Conservation (phyloP, 1,140 invertebrate genomes). For the Portunus trituberculatus region DNA sequence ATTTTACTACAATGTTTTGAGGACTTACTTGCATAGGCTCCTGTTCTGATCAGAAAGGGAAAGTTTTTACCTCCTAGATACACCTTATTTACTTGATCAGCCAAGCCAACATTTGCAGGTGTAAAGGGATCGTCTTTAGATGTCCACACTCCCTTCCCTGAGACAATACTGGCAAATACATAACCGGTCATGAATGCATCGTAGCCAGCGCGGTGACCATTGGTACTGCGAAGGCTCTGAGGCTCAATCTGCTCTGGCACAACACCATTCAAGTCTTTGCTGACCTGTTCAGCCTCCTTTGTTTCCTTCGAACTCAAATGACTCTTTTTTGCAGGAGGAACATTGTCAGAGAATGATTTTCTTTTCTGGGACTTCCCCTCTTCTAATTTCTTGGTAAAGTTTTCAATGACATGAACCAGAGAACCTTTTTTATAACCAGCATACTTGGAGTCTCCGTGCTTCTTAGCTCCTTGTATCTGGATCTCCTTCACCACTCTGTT, state of each 20-base stretch:
- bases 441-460: conserved; percentile 53
- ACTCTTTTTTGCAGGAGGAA: neutral
- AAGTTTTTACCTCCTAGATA: conserved; percentile 59
- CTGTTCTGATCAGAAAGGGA: conserved; percentile 63
- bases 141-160: neutral
- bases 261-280: neutral
- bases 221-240: neutral
- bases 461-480: conserved; percentile 52
- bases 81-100: conserved; percentile 62
- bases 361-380: neutral
- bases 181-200: conserved; percentile 67
- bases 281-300: neutral
- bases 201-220: conserved; percentile 62
- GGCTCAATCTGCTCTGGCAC: neutral
- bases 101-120: conserved; percentile 40
- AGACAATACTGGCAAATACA: conserved; percentile 51
- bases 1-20: conserved; percentile 56
- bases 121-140: conserved; percentile 32
- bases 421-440: neutral
- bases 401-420: conserved; percentile 49
- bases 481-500: conserved; percentile 63
- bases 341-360: neutral
- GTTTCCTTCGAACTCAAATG: neutral
- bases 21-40: conserved; percentile 57
- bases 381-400: neutral